Percentiles rank a stretch among this genome's conserved stretches.
These are phyloP conservation scores for Trogon melanurus DNA, from an alignment of 2,113 vertebrate species.

Conservation along the genomic window DNA sequence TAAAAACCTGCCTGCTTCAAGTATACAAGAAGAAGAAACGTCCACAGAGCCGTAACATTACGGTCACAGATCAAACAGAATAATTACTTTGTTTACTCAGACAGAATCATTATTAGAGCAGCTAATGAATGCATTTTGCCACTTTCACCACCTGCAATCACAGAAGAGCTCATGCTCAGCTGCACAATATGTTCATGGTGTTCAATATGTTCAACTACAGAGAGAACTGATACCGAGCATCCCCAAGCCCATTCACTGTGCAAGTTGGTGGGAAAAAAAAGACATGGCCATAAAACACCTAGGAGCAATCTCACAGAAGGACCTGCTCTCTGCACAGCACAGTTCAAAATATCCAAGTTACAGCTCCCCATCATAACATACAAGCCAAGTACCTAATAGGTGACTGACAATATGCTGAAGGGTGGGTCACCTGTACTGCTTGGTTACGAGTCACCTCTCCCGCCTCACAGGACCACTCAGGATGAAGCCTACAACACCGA, in stretches of 20 bases:
- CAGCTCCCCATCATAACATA: neutral
- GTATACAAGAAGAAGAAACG: neutral
- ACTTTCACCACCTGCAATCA: neutral
- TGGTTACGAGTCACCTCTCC: neutral
- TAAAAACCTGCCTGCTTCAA: neutral
- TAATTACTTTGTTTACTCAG: conserved; percentile 30
- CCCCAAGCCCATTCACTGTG: neutral
- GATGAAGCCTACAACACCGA: neutral
- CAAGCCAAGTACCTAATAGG: neutral
- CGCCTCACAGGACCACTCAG: neutral
- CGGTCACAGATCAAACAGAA: neutral
- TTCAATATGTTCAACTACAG: neutral
- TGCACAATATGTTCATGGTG: neutral
- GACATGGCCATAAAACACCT: neutral
- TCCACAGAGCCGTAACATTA: neutral
- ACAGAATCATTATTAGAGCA: neutral
- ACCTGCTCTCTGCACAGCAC: neutral
- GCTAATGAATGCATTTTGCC: conserved; percentile 8
- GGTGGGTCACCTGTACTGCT: neutral
- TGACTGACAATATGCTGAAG: neutral
- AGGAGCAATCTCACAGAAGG: neutral
- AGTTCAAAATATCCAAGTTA: neutral
- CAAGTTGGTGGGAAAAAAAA: neutral
- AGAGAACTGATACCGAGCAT: neutral
- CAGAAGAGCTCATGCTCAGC: neutral